Base-by-base conservation (phyloP, 2,797 vertebrate species). In the Netta rufina region DNA sequence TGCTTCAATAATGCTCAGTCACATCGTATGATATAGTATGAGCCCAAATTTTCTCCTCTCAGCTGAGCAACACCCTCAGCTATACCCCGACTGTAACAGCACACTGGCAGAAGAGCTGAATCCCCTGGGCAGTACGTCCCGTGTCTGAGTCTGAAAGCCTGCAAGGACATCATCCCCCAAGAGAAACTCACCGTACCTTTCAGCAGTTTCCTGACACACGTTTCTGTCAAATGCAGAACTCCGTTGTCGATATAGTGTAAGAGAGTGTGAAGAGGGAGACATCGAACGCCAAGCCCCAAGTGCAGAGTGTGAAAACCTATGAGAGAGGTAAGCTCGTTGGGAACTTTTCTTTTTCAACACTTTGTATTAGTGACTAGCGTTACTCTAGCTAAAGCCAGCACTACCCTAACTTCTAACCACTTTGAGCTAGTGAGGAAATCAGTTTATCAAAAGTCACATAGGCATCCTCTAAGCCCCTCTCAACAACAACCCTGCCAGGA, bases 291-390 rank as follows among this genome's bases (percentile, higher is more conserved):
- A 13, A 99, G 97, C 36, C 98, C 97, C 1, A 97, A 95, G 56
- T 99, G 98, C 90, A 99, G 95, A 32, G 98, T 98, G 94, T 99
- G 98, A 95, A 98, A 99, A 91, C 99, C 99, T 99, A 70, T 9
- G 70, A 73, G 28, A 18, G 36, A 87, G 15, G 60, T 24, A 77
- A 78, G 77, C 7, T 60, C 25, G 16, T 70, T 49, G 38, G 33
- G 60, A 41, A 53, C 14, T 3, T 1, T 8, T 6, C 2, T 27
- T n/a, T 57, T 57, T 1, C 14, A 41, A 54, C 5, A 51, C 36
- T 43, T 57, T 76, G 43, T 64, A 7, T 39, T 62, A 53, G 8
- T 73, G 12, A 60, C 17, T 56, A 24, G 9, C 30, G 47, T 77
- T 84, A 65, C 9, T 85, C 24, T 33, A 82, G 38, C 74, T 87